Conservation (phyloP, 35 echinoderm and acorn worm genomes). For the Nesometra sesokonis region DNA sequence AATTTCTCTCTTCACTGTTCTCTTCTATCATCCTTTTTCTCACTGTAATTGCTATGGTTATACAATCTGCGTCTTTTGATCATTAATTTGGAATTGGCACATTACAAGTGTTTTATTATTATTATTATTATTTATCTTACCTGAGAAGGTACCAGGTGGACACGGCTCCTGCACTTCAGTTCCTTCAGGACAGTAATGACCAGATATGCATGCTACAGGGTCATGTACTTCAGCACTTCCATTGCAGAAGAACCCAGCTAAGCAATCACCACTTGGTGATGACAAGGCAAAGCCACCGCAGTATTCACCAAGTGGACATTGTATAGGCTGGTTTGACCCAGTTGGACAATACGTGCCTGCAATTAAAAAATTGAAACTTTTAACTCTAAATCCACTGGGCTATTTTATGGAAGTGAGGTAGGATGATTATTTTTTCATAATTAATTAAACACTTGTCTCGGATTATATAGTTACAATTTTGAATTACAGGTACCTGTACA, state of each 20-base stretch:
- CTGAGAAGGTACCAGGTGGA: constrained; percentile 78
- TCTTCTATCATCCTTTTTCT: neutral
- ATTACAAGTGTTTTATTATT: too few species aligned
- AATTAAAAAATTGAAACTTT: neutral
- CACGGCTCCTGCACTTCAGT: constrained; percentile 86
- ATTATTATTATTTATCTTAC: constrained; percentile 8
- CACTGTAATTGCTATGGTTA: too few species aligned
- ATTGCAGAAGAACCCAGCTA: constrained; percentile 84
- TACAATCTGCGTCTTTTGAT: too few species aligned
- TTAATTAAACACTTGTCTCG: too few species aligned
- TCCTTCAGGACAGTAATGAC: constrained; percentile 87
- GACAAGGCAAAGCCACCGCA: constrained; percentile 63
- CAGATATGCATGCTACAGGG: constrained; percentile 46
- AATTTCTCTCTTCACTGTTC: neutral
- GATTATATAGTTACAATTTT: too few species aligned
- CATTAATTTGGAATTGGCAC: too few species aligned
- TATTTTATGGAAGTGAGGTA: too few species aligned
- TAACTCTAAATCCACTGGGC: too few species aligned
- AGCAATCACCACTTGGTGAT: constrained; percentile 53
- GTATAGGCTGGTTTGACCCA: constrained; percentile 56
- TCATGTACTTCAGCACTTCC: constrained; percentile 59
- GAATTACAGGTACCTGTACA: too few species aligned
- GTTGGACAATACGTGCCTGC: constrained; percentile 78
- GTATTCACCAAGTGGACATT: constrained; percentile 60
- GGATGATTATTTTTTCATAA: too few species aligned